Percentiles rank a stretch among this genome's conserved stretches.
Conservation (phyloP, 2,888 invertebrate genomes). For the Agrochola lychnidis region DNA sequence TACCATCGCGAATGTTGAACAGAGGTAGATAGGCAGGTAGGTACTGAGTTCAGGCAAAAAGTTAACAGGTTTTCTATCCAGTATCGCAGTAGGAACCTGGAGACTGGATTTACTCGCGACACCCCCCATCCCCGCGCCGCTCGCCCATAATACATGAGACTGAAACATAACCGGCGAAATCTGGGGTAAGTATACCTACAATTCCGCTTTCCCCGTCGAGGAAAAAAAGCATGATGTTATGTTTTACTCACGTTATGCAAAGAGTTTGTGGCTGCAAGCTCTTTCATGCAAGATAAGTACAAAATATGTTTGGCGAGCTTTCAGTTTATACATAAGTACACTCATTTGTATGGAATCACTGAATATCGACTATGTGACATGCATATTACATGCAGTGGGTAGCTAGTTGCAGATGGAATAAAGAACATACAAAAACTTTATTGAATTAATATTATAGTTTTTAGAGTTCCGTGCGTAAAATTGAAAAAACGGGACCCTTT, state of each 20-base stretch:
- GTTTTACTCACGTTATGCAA: slow-evolving; percentile 6
- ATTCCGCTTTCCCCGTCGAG: not conserved
- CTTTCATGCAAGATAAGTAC: slow-evolving; percentile 3
- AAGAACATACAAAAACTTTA: not conserved
- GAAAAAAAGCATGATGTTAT: not conserved
- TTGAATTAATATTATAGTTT: not conserved
- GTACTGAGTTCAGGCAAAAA: not conserved
- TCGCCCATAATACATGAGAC: not conserved
- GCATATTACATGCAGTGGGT: slow-evolving; percentile 1
- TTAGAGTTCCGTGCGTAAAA: no score
- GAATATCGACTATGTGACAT: slow-evolving; percentile 18
- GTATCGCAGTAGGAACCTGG: not conserved
- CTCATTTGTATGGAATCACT: slow-evolving; percentile 44
- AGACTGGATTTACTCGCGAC: no score
- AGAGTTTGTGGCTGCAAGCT: not conserved
- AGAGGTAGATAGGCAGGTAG: not conserved
- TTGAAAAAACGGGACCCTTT: no score
- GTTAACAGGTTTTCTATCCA: not conserved
- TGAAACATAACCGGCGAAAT: not conserved
- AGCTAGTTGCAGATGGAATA: not conserved
- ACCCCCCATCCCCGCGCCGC: no score
- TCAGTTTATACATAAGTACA: slow-evolving; percentile 16
- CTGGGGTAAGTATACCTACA: no score
- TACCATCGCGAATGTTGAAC: no score
- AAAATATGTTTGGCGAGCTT: slow-evolving; percentile 12